A percentile compares a stretch with the other conserved stretches of the same genome.
Conservation (phyloP, 1,140 invertebrate species). For the Drosophila jambulina region DNA sequence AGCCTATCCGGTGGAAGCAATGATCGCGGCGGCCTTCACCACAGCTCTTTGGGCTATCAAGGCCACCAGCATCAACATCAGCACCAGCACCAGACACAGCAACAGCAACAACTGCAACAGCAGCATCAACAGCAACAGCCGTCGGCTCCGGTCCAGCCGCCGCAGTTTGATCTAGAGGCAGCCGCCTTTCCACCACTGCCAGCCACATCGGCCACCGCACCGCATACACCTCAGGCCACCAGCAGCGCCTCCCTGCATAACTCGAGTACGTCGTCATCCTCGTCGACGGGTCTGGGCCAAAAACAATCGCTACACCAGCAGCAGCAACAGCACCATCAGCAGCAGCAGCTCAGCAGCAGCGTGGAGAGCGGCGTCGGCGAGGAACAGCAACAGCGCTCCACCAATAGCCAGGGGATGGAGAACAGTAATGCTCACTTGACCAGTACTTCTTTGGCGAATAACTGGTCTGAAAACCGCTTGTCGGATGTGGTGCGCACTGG, state of each 20-base stretch:
- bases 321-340: constrained; percentile 32
- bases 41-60: constrained; percentile 65
- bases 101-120: constrained; percentile 75
- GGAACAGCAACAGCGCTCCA: constrained; percentile 49
- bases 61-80: constrained; percentile 62
- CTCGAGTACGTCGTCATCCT: constrained; percentile 25
- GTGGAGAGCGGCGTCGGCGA: constrained; percentile 43
- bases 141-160: constrained; percentile 74
- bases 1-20: constrained; percentile 45
- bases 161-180: constrained; percentile 92
- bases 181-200: constrained; percentile 93
- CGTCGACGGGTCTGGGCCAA: constrained; percentile 19
- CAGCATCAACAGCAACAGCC: constrained; percentile 77
- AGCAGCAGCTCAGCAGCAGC: constrained; percentile 25
- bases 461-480: constrained; percentile 87
- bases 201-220: constrained; percentile 59
- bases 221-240: constrained; percentile 53
- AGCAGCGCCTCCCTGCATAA: constrained; percentile 61
- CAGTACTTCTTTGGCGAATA: constrained; percentile 68
- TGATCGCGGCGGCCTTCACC: constrained; percentile 55
- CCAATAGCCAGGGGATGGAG: constrained; percentile 57
- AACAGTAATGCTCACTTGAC: constrained; percentile 38
- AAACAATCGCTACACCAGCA: constrained; percentile 45
- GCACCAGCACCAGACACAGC: constrained; percentile 59
- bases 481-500: constrained; percentile 91